These are phyloP conservation scores for Chaunax sp. DNA, from an alignment of 2,797 vertebrate genomes.

Conservation along the genomic window DNA sequence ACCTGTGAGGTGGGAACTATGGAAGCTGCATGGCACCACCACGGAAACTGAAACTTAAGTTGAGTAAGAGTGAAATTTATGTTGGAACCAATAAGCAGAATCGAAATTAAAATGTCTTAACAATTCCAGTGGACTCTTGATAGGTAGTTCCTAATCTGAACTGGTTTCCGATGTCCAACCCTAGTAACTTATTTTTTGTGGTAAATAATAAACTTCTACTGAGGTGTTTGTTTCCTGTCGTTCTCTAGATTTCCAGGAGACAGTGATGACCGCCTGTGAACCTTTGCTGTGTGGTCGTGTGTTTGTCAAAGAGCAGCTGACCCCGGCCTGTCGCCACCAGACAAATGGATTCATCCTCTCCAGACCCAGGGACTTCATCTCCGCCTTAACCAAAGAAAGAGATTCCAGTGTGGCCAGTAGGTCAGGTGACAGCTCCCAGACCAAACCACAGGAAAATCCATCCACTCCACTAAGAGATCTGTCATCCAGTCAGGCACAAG, in stretches of 20 bases:
- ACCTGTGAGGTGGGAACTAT: no score
- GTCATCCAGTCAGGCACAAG: conserved; percentile 22
- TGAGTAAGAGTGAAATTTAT: no score
- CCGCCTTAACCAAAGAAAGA: conserved; percentile 59
- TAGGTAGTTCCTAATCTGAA: no score
- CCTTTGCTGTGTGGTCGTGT: conserved; percentile 77
- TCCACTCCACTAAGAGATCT: conserved; percentile 2
- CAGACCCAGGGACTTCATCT: conserved; percentile 68
- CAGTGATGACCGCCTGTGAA: conserved; percentile 23
- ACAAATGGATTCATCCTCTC: conserved; percentile 46
- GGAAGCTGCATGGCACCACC: no score
- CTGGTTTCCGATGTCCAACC: no score
- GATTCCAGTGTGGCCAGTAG: conserved; percentile 32
- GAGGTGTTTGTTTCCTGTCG: not conserved
- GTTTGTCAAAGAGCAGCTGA: conserved; percentile 78
- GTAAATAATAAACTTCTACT: not conserved
- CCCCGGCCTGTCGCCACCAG: conserved; percentile 74
- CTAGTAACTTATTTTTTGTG: not conserved
- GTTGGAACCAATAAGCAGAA: no score
- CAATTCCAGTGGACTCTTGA: no score
- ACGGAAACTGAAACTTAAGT: no score
- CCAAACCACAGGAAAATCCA: not conserved
- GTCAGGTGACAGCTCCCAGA: conserved; percentile 7
- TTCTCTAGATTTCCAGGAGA: conserved; percentile 47
- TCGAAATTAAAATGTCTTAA: no score